These are phyloP conservation scores for Ceyx margarethae DNA, from an alignment of 2,113 vertebrate species.

Conservation along the genomic window DNA sequence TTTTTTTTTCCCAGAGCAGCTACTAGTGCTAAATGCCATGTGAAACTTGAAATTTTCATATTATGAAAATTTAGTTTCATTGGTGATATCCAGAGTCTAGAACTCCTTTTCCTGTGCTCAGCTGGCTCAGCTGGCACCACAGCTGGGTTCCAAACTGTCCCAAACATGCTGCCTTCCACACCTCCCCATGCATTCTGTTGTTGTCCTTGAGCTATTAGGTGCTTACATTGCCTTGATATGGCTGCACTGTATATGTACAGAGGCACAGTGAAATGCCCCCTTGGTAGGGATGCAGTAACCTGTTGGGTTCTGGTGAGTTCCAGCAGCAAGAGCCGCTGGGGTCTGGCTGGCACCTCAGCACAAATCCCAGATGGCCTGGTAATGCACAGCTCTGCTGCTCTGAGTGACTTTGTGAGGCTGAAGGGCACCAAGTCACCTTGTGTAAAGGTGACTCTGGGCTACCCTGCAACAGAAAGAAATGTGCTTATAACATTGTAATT, in stretches of 20 bases:
- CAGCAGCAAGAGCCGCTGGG: neutral
- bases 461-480: rapidly evolving
- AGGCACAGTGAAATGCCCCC: neutral
- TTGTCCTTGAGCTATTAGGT: neutral
- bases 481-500: neutral
- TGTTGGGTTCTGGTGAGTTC: neutral
- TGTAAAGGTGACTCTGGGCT: neutral
- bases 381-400: neutral
- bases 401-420: neutral
- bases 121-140: neutral
- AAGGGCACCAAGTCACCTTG: neutral
- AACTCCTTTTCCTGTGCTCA: neutral
- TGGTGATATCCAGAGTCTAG: neutral
- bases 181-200: rapidly evolving
- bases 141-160: neutral
- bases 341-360: neutral
- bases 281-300: neutral
- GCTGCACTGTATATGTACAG: neutral
- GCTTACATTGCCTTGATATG: rapidly evolving
- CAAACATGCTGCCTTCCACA: neutral
- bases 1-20: neutral
- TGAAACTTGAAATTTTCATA: neutral
- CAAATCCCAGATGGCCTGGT: neutral
- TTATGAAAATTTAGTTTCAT: neutral
- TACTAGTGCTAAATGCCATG: neutral